Evolutionary conservation across 53 echinoderm and acorn worm genomes (phyloP).

Genomic region (Zoroaster sp.): DNA sequence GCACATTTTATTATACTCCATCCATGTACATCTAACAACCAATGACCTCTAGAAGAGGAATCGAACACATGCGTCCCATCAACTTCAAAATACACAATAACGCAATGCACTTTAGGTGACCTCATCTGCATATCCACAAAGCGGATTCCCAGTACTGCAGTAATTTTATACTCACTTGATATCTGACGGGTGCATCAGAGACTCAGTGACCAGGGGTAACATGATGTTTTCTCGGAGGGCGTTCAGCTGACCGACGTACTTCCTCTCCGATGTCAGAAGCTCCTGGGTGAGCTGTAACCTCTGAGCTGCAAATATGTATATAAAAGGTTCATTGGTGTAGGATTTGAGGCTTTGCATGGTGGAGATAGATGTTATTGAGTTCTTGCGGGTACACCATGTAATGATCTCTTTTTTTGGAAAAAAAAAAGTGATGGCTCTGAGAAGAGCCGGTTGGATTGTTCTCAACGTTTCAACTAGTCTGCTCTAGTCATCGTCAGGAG

Average conservation of each 20-base stretch:
- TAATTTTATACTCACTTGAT: conserved; percentile 58
- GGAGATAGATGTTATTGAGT: too few species aligned
- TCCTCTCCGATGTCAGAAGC: conserved; percentile 63
- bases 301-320: conserved; percentile 47
- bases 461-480: too few species aligned
- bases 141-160: not conserved
- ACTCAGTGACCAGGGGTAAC: conserved; percentile 63
- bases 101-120: not conserved
- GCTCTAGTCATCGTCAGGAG: too few species aligned
- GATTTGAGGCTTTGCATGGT: too few species aligned
- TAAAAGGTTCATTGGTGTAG: not conserved
- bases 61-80: too few species aligned
- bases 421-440: too few species aligned
- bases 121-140: not conserved
- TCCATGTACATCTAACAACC: not conserved
- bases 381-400: too few species aligned
- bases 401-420: too few species aligned
- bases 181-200: conserved; percentile 60
- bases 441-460: too few species aligned
- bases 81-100: too few species aligned
- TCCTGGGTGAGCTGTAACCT: conserved; percentile 50
- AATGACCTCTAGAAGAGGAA: too few species aligned
- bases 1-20: too few species aligned
- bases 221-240: conserved; percentile 66
- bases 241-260: conserved; percentile 69